A percentile compares a stretch with the other conserved stretches of the same genome.
Conservation (phyloP, 1,140 invertebrate genomes). For the Eurytemora carolleeae region DNA sequence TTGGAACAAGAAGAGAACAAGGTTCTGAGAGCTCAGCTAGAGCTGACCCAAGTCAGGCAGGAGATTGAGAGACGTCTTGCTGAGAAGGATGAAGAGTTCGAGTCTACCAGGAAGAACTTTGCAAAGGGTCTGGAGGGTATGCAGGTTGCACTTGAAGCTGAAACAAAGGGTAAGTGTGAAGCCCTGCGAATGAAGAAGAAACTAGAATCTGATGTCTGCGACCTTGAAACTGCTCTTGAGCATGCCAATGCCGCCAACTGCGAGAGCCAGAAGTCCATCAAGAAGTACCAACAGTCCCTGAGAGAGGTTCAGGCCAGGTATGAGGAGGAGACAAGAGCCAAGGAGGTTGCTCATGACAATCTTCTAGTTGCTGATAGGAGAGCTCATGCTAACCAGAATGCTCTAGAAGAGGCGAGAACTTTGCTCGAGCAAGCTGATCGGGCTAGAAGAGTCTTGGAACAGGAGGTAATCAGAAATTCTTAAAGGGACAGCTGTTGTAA, state of each 20-base stretch:
- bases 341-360: slow-evolving; percentile 35
- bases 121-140: slow-evolving; percentile 38
- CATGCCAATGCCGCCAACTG: slow-evolving; percentile 34
- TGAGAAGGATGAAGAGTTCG: slow-evolving; percentile 43
- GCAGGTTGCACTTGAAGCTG: slow-evolving; percentile 39
- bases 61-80: slow-evolving; percentile 38
- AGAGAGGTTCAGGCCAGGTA: slow-evolving; percentile 30
- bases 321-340: slow-evolving; percentile 36
- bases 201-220: slow-evolving; percentile 96
- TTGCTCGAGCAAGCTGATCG: slow-evolving; percentile 47
- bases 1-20: slow-evolving; percentile 38
- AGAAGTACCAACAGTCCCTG: slow-evolving; percentile 33
- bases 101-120: slow-evolving; percentile 46
- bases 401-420: slow-evolving; percentile 33
- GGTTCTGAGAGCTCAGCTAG: slow-evolving; percentile 33
- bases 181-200: slow-evolving; percentile 92
- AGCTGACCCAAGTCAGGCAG: slow-evolving; percentile 34
- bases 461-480: slow-evolving; percentile 83
- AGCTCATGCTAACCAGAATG: slow-evolving; percentile 28
- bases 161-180: slow-evolving; percentile 38
- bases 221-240: slow-evolving; percentile 57
- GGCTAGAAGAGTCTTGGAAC: slow-evolving; percentile 76
- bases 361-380: slow-evolving; percentile 33
- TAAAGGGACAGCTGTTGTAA: slow-evolving; percentile 88
- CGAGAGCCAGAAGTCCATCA: slow-evolving; percentile 40